A percentile compares a stretch with the other conserved stretches of the same genome.
phyloP scores from a whole-genome alignment of 2,113 vertebrate genomes.

The Thymallus thymallus region DNA sequence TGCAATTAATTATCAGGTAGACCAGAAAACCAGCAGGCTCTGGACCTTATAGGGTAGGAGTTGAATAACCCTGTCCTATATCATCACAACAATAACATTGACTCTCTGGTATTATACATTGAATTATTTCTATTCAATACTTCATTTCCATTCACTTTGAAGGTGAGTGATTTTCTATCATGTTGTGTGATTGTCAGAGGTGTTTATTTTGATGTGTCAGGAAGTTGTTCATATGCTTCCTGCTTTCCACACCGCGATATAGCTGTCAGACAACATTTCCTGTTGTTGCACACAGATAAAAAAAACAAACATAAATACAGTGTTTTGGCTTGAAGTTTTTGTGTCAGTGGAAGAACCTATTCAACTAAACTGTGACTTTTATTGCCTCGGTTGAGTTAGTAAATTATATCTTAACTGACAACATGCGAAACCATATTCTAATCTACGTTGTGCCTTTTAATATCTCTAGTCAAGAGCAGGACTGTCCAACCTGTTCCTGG shows the following conservation, averaged over 20 bases:
- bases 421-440: background rate
- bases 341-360: background rate
- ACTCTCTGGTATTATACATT: no score
- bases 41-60: no score
- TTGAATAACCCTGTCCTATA: no score
- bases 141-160: background rate
- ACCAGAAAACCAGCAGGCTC: no score
- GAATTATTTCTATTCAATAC: no score
- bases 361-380: background rate
- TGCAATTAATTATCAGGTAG: no score
- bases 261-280: background rate
- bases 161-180: background rate
- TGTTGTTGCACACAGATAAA: background rate
- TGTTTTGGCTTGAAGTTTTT: background rate
- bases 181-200: background rate
- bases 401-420: background rate
- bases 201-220: background rate
- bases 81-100: no score
- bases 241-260: background rate
- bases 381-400: background rate
- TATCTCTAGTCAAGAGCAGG: no score
- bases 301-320: background rate
- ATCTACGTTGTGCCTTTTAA: no score
- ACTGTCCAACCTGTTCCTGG: no score
- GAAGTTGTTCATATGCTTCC: background rate